These are phyloP conservation scores for Campoletis raptor DNA, from an alignment of 2,888 invertebrate genomes.

Conservation along the genomic window DNA sequence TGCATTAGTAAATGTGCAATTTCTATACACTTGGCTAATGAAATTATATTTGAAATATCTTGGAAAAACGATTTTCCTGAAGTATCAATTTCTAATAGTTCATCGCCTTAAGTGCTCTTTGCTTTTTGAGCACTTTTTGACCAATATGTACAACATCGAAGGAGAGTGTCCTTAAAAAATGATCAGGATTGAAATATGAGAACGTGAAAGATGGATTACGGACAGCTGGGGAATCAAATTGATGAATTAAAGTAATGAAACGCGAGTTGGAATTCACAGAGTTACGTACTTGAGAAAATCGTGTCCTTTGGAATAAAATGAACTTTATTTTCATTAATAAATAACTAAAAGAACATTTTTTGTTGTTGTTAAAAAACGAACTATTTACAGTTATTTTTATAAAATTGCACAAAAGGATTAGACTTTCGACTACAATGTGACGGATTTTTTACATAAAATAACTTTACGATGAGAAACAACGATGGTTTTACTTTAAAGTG, in stretches of 20 bases:
- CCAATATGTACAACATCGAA: background rate
- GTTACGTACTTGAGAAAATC: background rate
- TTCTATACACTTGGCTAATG: background rate
- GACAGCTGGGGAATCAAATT: background rate
- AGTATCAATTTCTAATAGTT: background rate
- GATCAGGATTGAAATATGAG: slow-evolving; percentile 75
- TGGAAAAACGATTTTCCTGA: background rate
- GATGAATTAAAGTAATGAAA: background rate
- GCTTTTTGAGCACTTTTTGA: background rate
- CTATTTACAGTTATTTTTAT: background rate
- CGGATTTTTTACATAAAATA: background rate
- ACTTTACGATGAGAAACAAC: too few relatives aligned
- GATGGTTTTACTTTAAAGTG: too few relatives aligned
- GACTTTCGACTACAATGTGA: background rate
- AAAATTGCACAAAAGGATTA: background rate
- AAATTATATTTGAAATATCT: slow-evolving; percentile 3
- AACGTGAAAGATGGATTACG: background rate
- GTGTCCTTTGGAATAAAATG: background rate
- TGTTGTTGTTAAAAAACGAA: background rate
- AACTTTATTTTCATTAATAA: background rate
- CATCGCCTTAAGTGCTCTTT: slow-evolving; percentile 31
- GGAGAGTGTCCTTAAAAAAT: slow-evolving; percentile 57
- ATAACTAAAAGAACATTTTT: background rate
- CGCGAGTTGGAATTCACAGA: background rate
- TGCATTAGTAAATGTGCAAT: background rate